Base-by-base conservation (phyloP, 2,888 invertebrate species). In the Eilema depressum region DNA sequence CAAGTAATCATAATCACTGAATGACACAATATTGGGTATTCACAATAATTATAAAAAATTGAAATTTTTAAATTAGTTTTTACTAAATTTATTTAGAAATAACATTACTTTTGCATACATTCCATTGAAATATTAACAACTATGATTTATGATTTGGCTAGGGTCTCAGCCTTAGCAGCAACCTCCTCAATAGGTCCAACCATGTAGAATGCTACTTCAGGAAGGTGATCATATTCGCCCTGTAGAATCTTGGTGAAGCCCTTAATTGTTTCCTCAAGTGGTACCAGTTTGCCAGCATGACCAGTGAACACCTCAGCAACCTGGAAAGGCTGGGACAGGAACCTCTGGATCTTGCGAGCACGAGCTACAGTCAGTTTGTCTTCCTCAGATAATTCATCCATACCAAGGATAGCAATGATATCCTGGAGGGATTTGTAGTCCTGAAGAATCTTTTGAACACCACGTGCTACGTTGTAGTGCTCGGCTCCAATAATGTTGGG, bases 141-240 rank as follows among this genome's bases (percentile, higher is more conserved):
- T 91, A 88, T 96, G 96, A 73, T 96, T 74, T 74, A 74, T n/a
- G 68, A 68, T 88, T 96, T 96, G 71, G 97, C 97, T 81, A 98
- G 94, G 77, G 97, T 96, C 84, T 98, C 98, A 77, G 98, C 98
- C 93, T 98, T 98, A 73, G 96, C 96, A 70, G 97, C 96, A 67
- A 98, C 98, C 94, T 98, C 76, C n/a, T 74, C 74, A 74, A 76
- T 76, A 59, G 97, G 97, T 78, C 98, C 98, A 74, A 98, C 98
- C 98, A 99, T 98, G 96, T 98, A 98, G 96, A 99, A 99, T 72
- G 98, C 98, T 78, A 98, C 96, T 93, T 98, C 98, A 23, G 98
- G 98, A 82, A 98, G 93, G 92, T 98, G 97, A 92, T 98, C 98
- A 85, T 97, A 96, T 85, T 98, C 98, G 86, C 98, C 98, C 74